A percentile compares a stretch with the other conserved stretches of the same genome.
Evolutionary conservation across 2,113 vertebrate genomes (phyloP).

Genomic region (Cyphomyrus plagiostoma): DNA sequence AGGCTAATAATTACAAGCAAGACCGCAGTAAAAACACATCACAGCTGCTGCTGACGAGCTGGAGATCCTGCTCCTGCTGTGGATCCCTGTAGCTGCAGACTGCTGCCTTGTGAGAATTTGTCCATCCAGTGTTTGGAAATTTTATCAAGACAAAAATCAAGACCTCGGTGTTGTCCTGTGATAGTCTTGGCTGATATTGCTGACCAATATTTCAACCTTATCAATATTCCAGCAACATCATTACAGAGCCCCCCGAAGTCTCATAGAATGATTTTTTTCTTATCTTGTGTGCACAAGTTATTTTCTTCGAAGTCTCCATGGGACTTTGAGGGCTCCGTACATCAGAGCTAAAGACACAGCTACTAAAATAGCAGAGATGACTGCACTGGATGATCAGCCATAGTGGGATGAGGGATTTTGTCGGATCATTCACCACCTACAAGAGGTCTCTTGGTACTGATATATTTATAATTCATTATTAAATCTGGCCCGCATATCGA

Average conservation of each 20-base stretch:
- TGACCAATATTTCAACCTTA: not conserved
- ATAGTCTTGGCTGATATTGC: not conserved
- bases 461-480: not conserved
- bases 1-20: not conserved
- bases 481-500: not conserved
- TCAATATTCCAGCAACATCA: not conserved
- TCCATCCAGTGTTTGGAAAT: not conserved
- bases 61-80: not conserved
- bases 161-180: not conserved
- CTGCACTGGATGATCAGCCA: not conserved
- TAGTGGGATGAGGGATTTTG: not conserved
- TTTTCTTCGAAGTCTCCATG: too few relatives aligned
- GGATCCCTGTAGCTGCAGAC: not conserved
- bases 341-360: not conserved
- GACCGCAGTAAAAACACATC: not conserved
- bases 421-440: not conserved
- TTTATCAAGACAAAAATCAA: not conserved
- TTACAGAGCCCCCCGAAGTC: too few relatives aligned
- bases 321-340: too few relatives aligned
- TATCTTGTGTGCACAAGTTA: too few relatives aligned
- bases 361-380: not conserved
- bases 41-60: not conserved
- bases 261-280: too few relatives aligned
- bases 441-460: not conserved
- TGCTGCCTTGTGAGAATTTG: not conserved